Base-by-base conservation (phyloP, 2,113 vertebrate genomes). In the Pseudorectes ferrugineus region DNA sequence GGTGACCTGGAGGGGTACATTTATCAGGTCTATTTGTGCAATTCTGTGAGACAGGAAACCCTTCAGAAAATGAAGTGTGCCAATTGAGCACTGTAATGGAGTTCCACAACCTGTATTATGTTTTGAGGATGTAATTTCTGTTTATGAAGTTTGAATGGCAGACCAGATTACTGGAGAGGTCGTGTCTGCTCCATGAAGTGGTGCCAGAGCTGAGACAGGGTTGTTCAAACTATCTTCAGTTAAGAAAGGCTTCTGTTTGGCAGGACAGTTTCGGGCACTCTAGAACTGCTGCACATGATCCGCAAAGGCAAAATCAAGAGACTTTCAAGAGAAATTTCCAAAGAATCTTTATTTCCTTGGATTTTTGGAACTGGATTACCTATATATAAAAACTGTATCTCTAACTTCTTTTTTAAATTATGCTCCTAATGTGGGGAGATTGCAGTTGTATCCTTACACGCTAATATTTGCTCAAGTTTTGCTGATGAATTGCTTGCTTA, bases 371-470 rank as follows among this genome's bases (percentile, higher is more conserved):
- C 9, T 31, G 8, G 4, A 1, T 1, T 5, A 43, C 5, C 12
- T 18, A 26, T 48, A 15, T 48, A 59, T 12, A 79, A 71, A 46
- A n/a, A 45, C 2, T 46, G 17, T 8, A 63, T 13, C 12, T 15
- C 1, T 10, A 16, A 45, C 28, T 42, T 38, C 0, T 46, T n/a
- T 61, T n/a, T 48, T 2, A 0, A 40, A 36, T 45, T 78, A n/a
- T 72, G 16, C 0, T 33, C 5, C 13, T 73, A 23, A 31, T 42
- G 3, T n/a, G 20, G 5, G 3, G 9, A 67, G 8, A 8, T 36
- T 76, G 12, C 23, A 66, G 13, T 16, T 11, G 28, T 21, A 40
- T 40, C 31, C 5, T 83, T 65, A 40, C 3, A 22, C 35, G 14
- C 2, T 58, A 77, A 26, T 23, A 19, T 61, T 83, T 42, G 18